Evolutionary conservation across 2,888 invertebrate species (phyloP), one percentile per base, ranked within the genome.

Genomic region (Oxycera nigricornis): DNA sequence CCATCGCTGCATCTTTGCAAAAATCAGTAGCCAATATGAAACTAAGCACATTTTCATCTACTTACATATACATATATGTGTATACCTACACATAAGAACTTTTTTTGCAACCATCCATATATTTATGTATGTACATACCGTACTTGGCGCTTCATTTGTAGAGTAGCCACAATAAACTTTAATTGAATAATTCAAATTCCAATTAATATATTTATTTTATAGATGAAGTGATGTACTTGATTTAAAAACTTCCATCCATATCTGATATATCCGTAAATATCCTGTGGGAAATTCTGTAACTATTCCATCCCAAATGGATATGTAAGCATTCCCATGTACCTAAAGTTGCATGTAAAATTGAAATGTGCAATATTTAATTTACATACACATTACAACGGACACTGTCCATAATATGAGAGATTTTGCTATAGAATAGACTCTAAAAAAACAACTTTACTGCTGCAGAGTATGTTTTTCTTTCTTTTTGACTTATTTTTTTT

Each of bases 221-320:
- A 70, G 70, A 70, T 55, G 70, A 70, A 70, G 70, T 70, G 70
- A 70, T 52, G 70, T 70, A 52, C 70, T 70, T 70, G 70, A 70
- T 70, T 41, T 70, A 70, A 26, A n/a, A 55, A 26, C 68, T 46
- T 50, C 55, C 70, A 70, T 31, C 55, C 17, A 30, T 41, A 35
- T 26, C 20, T 65, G 65, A 24, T 26, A 14, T 46, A 28, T 41
- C 50, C 28, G 17, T 41, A 46, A 46, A 46, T n/a, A 28, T 50
- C 50, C 7, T n/a, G 30, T 30, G 22, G 24, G 22, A 55, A 68
- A 50, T 68, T 70, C 41, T 20, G 39, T 39, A 52, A 55, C 46
- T 31, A 22, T 46, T 30, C 39, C 62, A 62, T 31, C 14, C 9
- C 17, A 52, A 52, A 68, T 50, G 52, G 39, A 70, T 52, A 70